Conservation (phyloP, 92 coral and sea anemone genomes). For the Porites divaricata region DNA sequence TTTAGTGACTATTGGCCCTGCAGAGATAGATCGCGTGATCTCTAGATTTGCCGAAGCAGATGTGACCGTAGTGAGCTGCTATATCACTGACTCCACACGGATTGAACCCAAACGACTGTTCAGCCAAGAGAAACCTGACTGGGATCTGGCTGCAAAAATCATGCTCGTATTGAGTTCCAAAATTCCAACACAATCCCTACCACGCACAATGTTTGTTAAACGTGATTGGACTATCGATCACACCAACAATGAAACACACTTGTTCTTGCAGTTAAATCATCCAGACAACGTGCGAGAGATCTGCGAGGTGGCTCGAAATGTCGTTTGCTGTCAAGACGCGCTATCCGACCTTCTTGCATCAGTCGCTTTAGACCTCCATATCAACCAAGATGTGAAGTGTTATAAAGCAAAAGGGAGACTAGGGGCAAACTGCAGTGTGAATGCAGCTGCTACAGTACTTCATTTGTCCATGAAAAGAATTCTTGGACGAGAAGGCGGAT, state of each 20-base stretch:
- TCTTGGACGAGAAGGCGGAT: slow-evolving; percentile 61
- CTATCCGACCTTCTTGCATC: background rate
- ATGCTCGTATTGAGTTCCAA: slow-evolving; percentile 55
- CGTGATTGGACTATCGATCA: background rate
- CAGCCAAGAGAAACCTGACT: slow-evolving; percentile 12
- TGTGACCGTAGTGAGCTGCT: slow-evolving; percentile 61
- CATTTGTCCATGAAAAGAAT: slow-evolving; percentile 74
- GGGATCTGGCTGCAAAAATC: slow-evolving; percentile 53
- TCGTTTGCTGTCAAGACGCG: background rate
- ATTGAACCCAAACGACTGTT: slow-evolving; percentile 31
- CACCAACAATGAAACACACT: background rate
- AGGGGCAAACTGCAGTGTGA: slow-evolving; percentile 50
- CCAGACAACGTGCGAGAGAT: background rate
- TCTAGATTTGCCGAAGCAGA: background rate
- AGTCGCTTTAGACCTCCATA: background rate
- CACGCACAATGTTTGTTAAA: slow-evolving; percentile 36
- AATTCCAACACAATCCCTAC: slow-evolving; percentile 47
- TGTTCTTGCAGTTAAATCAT: background rate
- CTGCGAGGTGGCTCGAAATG: background rate
- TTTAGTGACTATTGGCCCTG: slow-evolving; percentile 1
- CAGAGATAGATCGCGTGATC: background rate
- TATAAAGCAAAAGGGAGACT: slow-evolving; percentile 32
- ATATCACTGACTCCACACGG: slow-evolving; percentile 16
- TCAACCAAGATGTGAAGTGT: slow-evolving; percentile 43
- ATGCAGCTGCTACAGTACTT: slow-evolving; percentile 75